These are phyloP conservation scores for Bradypus variegatus DNA, from an alignment of 2,797 vertebrate species.

Conservation along the genomic window DNA sequence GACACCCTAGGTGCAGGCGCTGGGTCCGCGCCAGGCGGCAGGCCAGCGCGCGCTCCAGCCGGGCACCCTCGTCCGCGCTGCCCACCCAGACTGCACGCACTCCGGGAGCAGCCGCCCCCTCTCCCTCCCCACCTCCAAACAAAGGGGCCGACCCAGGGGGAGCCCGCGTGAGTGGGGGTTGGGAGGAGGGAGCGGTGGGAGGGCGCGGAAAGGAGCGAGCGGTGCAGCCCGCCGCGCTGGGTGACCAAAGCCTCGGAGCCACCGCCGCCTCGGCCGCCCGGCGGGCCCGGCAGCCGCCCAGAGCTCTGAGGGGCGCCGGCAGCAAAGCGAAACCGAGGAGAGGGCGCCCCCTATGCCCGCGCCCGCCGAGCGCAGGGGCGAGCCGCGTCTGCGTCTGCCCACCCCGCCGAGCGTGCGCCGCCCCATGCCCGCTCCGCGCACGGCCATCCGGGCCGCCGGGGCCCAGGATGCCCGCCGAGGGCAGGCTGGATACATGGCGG, in stretches of 20 bases:
- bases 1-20: background rate
- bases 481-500: background rate
- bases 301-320: background rate
- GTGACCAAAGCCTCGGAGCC: background rate
- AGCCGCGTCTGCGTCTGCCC: background rate
- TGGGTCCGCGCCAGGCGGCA: background rate
- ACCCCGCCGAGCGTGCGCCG: background rate
- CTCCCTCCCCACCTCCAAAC: background rate
- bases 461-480: background rate
- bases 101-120: background rate
- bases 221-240: background rate
- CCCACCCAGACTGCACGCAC: background rate
- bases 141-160: background rate
- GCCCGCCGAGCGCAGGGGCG: background rate
- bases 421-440: background rate
- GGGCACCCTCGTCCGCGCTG: background rate
- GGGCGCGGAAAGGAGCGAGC: background rate
- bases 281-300: background rate
- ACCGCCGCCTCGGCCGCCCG: background rate
- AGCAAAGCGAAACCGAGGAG: slow-evolving; percentile 57
- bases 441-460: background rate
- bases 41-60: background rate
- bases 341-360: slow-evolving; percentile 51
- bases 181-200: background rate
- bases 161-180: background rate